Percentiles rank a stretch among this genome's conserved stretches.
Evolutionary conservation across 2,888 invertebrate species (phyloP).

Genomic region (Thera britannica): DNA sequence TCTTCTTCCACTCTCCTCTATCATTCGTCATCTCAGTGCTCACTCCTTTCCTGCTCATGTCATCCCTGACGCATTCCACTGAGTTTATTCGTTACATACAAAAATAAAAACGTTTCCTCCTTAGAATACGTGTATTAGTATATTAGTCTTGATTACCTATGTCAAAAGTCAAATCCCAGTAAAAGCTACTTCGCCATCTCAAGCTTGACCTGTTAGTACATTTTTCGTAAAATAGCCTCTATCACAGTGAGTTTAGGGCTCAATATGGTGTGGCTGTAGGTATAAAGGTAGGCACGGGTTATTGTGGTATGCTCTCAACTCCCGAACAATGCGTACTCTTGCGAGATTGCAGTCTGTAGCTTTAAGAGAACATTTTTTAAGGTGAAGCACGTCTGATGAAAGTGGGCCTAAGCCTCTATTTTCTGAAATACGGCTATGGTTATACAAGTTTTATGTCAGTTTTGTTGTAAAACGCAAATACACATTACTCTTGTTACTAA

Average conservation of each 20-base stretch:
- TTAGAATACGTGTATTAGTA: too few relatives aligned
- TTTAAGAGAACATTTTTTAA: conserved; percentile 24
- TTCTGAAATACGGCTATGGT: background rate
- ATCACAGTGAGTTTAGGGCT: background rate
- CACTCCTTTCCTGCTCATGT: too few relatives aligned
- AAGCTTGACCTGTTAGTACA: background rate
- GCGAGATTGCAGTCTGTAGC: conserved; percentile 30
- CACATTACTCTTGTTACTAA: background rate
- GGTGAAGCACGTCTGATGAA: conserved; percentile 10
- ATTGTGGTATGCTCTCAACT: conserved; percentile 41
- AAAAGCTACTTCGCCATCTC: background rate
- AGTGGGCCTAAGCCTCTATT: background rate
- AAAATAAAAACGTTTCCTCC: too few relatives aligned
- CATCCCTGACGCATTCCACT: too few relatives aligned
- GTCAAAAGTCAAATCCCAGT: background rate
- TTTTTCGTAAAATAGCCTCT: background rate
- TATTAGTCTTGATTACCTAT: too few relatives aligned
- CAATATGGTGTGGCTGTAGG: background rate
- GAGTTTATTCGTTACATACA: too few relatives aligned
- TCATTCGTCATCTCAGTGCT: too few relatives aligned
- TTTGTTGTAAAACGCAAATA: background rate
- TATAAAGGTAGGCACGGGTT: conserved; percentile 19
- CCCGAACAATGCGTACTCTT: conserved; percentile 38
- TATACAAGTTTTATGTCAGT: background rate
- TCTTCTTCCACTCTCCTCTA: too few relatives aligned